phyloP scores from a whole-genome alignment of 2,113 vertebrate genomes.

The Brevimyrus niger region DNA sequence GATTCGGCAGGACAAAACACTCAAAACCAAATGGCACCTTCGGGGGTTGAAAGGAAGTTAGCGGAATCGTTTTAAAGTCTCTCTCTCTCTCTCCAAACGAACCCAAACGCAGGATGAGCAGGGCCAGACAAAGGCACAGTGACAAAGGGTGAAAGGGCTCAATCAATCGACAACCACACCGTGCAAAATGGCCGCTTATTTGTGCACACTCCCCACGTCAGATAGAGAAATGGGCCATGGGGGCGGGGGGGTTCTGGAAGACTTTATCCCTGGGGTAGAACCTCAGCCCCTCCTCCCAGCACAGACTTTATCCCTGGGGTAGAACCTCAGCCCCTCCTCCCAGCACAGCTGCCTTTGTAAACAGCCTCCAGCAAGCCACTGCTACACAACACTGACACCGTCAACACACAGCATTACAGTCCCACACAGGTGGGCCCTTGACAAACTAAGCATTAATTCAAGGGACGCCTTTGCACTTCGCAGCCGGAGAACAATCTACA shows the following conservation, averaged over 20 bases:
- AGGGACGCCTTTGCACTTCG: background rate
- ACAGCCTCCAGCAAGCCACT: background rate
- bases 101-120: background rate
- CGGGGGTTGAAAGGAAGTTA: background rate
- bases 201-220: background rate
- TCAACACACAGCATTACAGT: background rate
- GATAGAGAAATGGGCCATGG: background rate
- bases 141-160: background rate
- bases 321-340: background rate
- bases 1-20: background rate
- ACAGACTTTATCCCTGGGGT: background rate
- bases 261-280: constrained; percentile 6
- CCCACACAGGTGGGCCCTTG: background rate
- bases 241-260: background rate
- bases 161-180: background rate
- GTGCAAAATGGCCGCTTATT: constrained; percentile 2
- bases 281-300: background rate
- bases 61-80: background rate
- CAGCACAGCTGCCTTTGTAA: background rate
- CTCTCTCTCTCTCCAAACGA: background rate
- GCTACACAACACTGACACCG: background rate
- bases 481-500: background rate
- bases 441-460: background rate
- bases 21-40: background rate
- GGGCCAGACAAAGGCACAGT: background rate